These are phyloP conservation scores for Rhogogaster chlorosoma DNA, from an alignment of 2,888 invertebrate species.

Conservation along the genomic window DNA sequence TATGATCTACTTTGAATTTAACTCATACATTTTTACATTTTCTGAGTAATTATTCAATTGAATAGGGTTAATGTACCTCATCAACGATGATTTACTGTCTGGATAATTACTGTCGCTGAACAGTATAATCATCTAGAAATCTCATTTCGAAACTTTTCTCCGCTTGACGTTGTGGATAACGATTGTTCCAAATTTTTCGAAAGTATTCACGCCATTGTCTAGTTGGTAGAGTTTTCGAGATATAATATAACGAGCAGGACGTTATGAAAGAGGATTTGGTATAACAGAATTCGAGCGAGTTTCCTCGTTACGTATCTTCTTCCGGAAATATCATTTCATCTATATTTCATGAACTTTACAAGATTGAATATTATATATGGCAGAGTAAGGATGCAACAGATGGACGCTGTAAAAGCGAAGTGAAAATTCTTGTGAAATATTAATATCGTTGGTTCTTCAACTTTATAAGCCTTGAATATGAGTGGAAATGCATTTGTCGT, in stretches of 20 bases:
- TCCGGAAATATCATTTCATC: not conserved
- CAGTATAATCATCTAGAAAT: not conserved
- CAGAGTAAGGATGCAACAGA: not conserved
- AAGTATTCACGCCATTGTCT: not conserved
- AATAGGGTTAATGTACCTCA: not conserved
- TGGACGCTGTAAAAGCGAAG: not conserved
- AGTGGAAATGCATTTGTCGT: not conserved
- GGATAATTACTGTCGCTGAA: not conserved
- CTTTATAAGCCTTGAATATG: not conserved
- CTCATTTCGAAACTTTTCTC: constrained; percentile 15
- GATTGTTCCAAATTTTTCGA: not conserved
- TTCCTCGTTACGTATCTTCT: not conserved
- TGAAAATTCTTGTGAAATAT: not conserved
- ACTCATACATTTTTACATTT: not conserved
- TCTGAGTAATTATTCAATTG: constrained; percentile 13
- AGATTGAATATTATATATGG: too few species aligned
- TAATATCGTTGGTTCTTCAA: not conserved
- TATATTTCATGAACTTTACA: not conserved
- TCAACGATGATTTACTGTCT: not conserved
- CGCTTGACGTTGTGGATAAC: not conserved
- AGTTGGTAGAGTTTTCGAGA: not conserved
- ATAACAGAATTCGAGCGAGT: not conserved
- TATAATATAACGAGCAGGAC: not conserved
- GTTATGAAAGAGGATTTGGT: not conserved
- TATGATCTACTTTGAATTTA: not conserved